Evolutionary conservation across 2,113 vertebrate genomes (phyloP).

Genomic region (Myodes glareolus): DNA sequence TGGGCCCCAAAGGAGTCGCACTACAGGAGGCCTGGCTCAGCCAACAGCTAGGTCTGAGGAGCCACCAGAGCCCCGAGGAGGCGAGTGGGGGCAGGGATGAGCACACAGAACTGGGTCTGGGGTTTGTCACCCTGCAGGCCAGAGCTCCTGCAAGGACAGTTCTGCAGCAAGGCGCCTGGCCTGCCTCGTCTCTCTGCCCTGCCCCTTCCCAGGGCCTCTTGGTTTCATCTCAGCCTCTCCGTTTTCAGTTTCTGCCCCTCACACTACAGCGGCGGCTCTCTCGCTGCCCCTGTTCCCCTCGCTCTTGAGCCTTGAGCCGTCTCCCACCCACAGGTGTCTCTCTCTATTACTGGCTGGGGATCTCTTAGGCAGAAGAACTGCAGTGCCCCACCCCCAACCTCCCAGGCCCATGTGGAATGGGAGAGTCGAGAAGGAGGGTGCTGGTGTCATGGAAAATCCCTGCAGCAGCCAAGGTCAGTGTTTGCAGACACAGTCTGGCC

Average conservation of each 20-base stretch:
- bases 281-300: not conserved
- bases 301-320: not conserved
- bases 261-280: no score
- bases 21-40: not conserved
- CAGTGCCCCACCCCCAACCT: constrained; percentile 3
- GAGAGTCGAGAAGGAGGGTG: constrained; percentile 66
- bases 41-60: constrained; percentile 46
- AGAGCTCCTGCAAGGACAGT: constrained; percentile 45
- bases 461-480: constrained; percentile 84
- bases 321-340: not conserved
- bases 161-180: not conserved
- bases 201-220: constrained; percentile 58
- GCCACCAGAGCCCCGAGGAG: not conserved
- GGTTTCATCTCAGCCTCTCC: not conserved
- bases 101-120: constrained; percentile 10
- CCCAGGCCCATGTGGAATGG: constrained; percentile 27
- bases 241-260: not conserved
- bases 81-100: not conserved
- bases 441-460: constrained; percentile 88
- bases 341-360: not conserved
- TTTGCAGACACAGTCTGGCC: constrained; percentile 84
- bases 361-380: not conserved
- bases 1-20: not conserved
- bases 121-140: constrained; percentile 47
- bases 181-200: not conserved